phyloP scores from a whole-genome alignment of 2,797 vertebrate genomes.

The Acanthornis magna region DNA sequence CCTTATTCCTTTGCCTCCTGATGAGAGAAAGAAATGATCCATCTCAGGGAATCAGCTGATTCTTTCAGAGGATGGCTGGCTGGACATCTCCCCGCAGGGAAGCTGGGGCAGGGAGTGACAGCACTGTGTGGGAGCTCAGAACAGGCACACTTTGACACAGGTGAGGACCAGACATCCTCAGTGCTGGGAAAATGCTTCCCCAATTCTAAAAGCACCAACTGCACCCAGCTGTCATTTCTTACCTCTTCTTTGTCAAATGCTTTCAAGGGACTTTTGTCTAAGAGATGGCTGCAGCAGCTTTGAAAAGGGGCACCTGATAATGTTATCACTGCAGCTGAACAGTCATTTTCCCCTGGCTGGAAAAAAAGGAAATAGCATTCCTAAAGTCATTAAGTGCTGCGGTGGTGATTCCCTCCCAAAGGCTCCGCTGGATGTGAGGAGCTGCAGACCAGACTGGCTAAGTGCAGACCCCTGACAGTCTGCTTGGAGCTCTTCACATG shows the following conservation, averaged over 20 bases:
- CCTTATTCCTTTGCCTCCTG: neutral
- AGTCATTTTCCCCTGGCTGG: neutral
- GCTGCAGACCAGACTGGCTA: neutral
- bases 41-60: neutral
- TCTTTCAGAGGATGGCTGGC: neutral
- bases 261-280: neutral
- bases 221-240: neutral
- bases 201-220: neutral
- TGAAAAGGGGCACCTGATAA: neutral
- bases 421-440: neutral
- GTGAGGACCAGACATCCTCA: neutral
- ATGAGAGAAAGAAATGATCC: neutral
- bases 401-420: neutral
- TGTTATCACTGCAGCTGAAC: neutral
- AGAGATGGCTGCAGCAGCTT: neutral
- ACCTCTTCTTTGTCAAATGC: neutral
- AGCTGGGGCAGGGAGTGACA: neutral
- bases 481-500: neutral
- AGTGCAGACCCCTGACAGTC: neutral
- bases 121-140: rapidly evolving
- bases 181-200: neutral
- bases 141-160: neutral
- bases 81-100: neutral
- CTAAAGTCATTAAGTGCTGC: neutral
- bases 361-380: neutral